Percentiles rank a stretch among this genome's conserved stretches.
These are phyloP conservation scores for Cerceris ruficornis DNA, from an alignment of 2,888 invertebrate species.

Conservation along the genomic window DNA sequence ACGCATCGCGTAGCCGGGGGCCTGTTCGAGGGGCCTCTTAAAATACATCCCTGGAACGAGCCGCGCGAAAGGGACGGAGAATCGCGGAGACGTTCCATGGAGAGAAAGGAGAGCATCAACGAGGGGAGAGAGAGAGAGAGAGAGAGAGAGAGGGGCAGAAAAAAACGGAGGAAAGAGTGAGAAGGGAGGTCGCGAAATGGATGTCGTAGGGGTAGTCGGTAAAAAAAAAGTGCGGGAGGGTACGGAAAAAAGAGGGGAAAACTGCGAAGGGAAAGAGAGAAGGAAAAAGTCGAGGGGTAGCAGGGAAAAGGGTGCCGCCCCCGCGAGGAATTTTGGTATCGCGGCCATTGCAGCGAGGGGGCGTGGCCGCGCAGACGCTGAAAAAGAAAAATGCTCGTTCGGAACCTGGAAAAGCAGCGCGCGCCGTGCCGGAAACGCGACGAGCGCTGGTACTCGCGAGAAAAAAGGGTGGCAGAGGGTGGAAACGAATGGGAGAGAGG, in stretches of 20 bases:
- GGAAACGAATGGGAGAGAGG: background rate
- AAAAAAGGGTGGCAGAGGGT: constrained; percentile 40
- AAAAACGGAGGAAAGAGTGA: background rate
- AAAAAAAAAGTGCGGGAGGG: constrained; percentile 6
- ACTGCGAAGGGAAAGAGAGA: constrained; percentile 27
- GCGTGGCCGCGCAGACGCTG: constrained; percentile 81
- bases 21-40: constrained; percentile 68
- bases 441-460: constrained; percentile 45
- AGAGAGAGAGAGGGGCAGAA: constrained; percentile 1
- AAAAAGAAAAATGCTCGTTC: constrained; percentile 75
- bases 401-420: constrained; percentile 66
- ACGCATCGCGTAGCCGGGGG: constrained; percentile 54
- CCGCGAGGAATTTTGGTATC: constrained; percentile 73
- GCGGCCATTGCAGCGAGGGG: constrained; percentile 79
- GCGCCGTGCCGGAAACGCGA: constrained; percentile 54
- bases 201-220: constrained; percentile 44
- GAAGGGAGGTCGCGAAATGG: constrained; percentile 29
- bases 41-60: constrained; percentile 77
- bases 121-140: constrained; percentile 19
- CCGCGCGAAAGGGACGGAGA: constrained; percentile 36
- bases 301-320: constrained; percentile 75
- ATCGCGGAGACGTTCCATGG: background rate
- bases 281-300: constrained; percentile 67
- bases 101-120: constrained; percentile 30
- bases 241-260: constrained; percentile 44